phyloP scores from a whole-genome alignment of 2,888 invertebrate species.

The Drosophila ustulata region DNA sequence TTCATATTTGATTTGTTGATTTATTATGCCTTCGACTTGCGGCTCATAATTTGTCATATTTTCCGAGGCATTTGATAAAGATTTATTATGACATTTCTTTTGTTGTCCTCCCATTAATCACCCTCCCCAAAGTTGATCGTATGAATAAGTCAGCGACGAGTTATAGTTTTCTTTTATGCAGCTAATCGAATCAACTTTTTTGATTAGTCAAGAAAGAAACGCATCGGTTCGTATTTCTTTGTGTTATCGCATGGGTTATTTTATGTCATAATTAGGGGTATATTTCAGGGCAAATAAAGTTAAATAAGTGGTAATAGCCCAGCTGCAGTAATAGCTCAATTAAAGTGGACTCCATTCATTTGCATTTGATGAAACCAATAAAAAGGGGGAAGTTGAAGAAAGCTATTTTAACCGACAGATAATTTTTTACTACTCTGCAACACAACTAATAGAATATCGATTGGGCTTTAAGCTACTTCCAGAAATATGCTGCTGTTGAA shows the following conservation, averaged over 20 bases:
- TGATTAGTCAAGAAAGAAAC: slow-evolving; percentile 25
- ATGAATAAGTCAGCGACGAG: slow-evolving; percentile 22
- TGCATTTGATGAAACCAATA: slow-evolving; percentile 5
- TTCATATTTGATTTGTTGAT: slow-evolving; percentile 75
- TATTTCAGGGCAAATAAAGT: slow-evolving; percentile 34
- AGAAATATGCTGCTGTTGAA: background rate
- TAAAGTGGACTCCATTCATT: slow-evolving; percentile 1
- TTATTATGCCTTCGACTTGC: slow-evolving; percentile 63
- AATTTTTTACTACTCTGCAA: background rate
- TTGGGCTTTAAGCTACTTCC: slow-evolving; percentile 3
- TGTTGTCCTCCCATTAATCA: slow-evolving; percentile 57
- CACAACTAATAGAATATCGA: background rate
- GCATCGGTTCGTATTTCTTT: slow-evolving; percentile 34
- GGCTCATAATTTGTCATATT: slow-evolving; percentile 75
- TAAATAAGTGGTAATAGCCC: slow-evolving; percentile 17
- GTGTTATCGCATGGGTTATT: slow-evolving; percentile 25
- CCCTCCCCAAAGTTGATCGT: slow-evolving; percentile 29
- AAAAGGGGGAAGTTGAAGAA: background rate
- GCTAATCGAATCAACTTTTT: slow-evolving; percentile 55
- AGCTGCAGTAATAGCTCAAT: slow-evolving; percentile 4
- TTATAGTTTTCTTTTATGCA: slow-evolving; percentile 22
- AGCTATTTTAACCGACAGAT: too few species aligned
- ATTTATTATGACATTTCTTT: slow-evolving; percentile 81
- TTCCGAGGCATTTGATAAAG: slow-evolving; percentile 68
- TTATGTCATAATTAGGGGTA: slow-evolving; percentile 51